Percentiles rank a stretch among this genome's conserved stretches.
phyloP scores from a whole-genome alignment of 2,797 vertebrate genomes.

The Epinephelus awoara region DNA sequence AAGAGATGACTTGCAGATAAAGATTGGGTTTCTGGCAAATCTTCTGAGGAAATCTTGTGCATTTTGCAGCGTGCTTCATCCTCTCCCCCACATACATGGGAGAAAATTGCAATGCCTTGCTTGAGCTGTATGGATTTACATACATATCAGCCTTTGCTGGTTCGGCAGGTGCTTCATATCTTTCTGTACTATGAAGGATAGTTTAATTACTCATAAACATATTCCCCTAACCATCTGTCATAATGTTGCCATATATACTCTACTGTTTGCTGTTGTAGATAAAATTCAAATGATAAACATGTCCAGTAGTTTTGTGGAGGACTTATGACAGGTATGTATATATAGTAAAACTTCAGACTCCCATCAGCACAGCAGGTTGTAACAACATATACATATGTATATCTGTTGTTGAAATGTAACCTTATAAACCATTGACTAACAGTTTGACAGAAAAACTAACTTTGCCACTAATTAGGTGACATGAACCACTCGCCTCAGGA shows the following conservation, averaged over 20 bases:
- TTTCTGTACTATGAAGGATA: conserved; percentile 1
- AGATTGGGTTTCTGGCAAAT: conserved; percentile 49
- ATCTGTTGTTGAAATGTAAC: background rate
- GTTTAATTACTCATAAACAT: conserved; percentile 35
- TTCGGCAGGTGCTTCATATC: conserved; percentile 33
- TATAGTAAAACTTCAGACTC: background rate
- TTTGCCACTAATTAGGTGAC: conserved; percentile 44
- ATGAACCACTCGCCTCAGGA: conserved; percentile 34
- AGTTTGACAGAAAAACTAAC: conserved; percentile 9
- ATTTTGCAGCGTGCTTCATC: conserved; percentile 16
- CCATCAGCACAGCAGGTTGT: background rate
- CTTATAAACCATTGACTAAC: background rate
- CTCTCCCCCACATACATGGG: background rate
- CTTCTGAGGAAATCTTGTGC: conserved; percentile 51
- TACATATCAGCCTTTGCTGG: conserved; percentile 28
- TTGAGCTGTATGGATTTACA: conserved; percentile 54
- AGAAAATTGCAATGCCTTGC: conserved; percentile 23
- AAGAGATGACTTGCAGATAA: conserved; percentile 60
- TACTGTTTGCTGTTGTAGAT: conserved; percentile 13
- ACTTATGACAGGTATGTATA: background rate
- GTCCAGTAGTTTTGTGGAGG: background rate
- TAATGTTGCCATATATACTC: conserved; percentile 11
- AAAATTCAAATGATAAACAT: background rate
- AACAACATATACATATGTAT: background rate
- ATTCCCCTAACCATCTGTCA: conserved; percentile 10